Base-by-base conservation (phyloP, 2,113 vertebrate genomes). In the Baryphthengus martii region DNA sequence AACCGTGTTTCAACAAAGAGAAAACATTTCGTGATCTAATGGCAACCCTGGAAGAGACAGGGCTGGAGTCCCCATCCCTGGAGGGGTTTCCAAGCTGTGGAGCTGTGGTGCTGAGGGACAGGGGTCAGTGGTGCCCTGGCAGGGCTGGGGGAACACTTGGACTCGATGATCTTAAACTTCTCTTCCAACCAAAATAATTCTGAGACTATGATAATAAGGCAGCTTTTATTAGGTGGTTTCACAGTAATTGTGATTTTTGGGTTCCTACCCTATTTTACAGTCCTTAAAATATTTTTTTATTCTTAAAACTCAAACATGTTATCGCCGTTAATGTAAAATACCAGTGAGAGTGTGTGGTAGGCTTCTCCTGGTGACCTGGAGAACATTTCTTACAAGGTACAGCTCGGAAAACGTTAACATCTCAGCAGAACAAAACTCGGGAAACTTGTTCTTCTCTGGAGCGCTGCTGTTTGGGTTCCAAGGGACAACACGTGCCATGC, bases 281-380 rank as follows among this genome's bases (percentile, higher is more conserved):
- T 53, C 47, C 42, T 39, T 31, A 17, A 80, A 90, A 66, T 24
- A 31, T 37, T 29, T 4, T 17, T 68, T 49, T 58, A 5, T 7
- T 33, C 29, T 44, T 29, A 8, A 31, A 52, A 10, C n/a, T 13
- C n/a, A 35, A 17, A 2, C 0, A 1, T 3, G 4, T 42, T 18
- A 5, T 9, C n/a, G 9, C 56, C 9, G 0, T 16, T 6, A 2
- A 7, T 4, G 52, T 9, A 3, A 53, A 44, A 4, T n/a, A 14
- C 14, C 13, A 4, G 3, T 3, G 67, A 26, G 63, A 29, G 4
- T 0, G 15, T 0, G 53, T 1, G 47, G 8, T 3, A 8, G 7
- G 33, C 68, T n/a, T 39, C 49, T 31, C 12, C 56, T 35, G 67
- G 39, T 65, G 67, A 61, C 52, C 67, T 15, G 17, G 3, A 8